Percentiles rank a stretch among this genome's conserved stretches.
Evolutionary conservation across 1,140 invertebrate species (phyloP).

Genomic region (Diorhabda sublineata): DNA sequence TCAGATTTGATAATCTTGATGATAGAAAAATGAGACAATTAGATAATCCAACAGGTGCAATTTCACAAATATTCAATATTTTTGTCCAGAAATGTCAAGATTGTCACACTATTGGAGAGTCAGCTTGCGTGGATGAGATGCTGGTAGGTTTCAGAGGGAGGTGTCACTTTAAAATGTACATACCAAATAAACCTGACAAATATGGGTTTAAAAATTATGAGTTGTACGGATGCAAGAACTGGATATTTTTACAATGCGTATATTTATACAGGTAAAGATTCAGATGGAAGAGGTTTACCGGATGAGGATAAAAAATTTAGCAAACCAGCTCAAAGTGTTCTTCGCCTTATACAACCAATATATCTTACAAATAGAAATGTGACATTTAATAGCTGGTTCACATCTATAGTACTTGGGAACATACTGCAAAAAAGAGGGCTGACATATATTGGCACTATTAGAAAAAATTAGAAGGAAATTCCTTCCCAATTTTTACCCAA

Average conservation of each 20-base stretch:
- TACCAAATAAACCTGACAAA: conserved; percentile 18
- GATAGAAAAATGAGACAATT: background rate
- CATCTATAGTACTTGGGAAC: conserved; percentile 31
- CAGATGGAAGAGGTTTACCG: conserved; percentile 14
- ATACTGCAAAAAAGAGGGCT: conserved; percentile 24
- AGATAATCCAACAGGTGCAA: conserved; percentile 17
- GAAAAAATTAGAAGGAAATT: conserved; percentile 42
- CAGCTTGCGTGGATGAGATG: conserved; percentile 8
- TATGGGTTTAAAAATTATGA: conserved; percentile 21
- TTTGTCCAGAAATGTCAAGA: conserved; percentile 22
- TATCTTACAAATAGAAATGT: conserved; percentile 41
- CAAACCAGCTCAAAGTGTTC: conserved; percentile 31
- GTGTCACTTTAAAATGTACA: too few relatives aligned
- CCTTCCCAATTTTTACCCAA: conserved; percentile 32
- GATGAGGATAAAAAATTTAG: conserved; percentile 15
- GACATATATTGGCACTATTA: conserved; percentile 40
- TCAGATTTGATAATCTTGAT: conserved; percentile 5
- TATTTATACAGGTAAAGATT: conserved; percentile 19
- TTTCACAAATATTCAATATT: conserved; percentile 22
- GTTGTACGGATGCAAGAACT: conserved; percentile 13
- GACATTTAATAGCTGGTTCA: conserved; percentile 47
- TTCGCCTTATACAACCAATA: conserved; percentile 36
- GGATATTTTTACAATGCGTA: conserved; percentile 17
- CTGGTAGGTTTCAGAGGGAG: conserved; percentile 10
- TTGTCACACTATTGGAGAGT: conserved; percentile 13